phyloP scores from a whole-genome alignment of 2,888 invertebrate genomes.

The Tetramorium bicarinatum region DNA sequence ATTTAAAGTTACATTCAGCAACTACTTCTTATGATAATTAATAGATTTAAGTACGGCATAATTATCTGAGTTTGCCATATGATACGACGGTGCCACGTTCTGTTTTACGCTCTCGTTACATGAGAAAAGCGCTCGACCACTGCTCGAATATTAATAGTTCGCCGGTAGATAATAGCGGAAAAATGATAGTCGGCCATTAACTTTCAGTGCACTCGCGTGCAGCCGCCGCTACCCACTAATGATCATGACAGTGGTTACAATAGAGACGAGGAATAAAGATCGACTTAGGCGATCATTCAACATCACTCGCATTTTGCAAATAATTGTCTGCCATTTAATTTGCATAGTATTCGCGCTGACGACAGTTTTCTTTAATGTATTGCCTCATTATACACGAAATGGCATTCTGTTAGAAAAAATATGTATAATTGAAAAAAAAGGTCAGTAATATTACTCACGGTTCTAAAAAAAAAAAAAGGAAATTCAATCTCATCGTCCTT shows the following conservation, averaged over 20 bases:
- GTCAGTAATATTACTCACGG: background rate
- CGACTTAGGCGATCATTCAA: constrained; percentile 19
- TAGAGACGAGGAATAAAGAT: constrained; percentile 36
- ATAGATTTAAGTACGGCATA: background rate
- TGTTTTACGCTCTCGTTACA: constrained; percentile 7
- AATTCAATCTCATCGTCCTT: background rate
- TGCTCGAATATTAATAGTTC: constrained; percentile 39
- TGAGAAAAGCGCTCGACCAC: background rate
- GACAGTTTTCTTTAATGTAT: constrained; percentile 1
- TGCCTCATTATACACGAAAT: background rate
- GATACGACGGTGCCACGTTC: background rate
- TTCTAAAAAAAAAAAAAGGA: background rate
- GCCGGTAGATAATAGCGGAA: constrained; percentile 35
- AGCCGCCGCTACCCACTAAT: constrained; percentile 7
- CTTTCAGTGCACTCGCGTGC: constrained; percentile 22
- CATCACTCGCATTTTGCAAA: constrained; percentile 22
- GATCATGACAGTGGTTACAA: constrained; percentile 30
- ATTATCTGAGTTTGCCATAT: constrained; percentile 1
- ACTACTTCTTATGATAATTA: constrained; percentile 12
- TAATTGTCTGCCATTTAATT: constrained; percentile 31
- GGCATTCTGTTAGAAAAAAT: background rate
- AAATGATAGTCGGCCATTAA: constrained; percentile 40
- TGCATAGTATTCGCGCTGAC: constrained; percentile 4
- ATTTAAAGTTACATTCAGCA: background rate
- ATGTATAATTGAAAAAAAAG: background rate